Evolutionary conservation across 1,140 invertebrate species (phyloP).

Genomic region (Zaprionus gabonicus): DNA sequence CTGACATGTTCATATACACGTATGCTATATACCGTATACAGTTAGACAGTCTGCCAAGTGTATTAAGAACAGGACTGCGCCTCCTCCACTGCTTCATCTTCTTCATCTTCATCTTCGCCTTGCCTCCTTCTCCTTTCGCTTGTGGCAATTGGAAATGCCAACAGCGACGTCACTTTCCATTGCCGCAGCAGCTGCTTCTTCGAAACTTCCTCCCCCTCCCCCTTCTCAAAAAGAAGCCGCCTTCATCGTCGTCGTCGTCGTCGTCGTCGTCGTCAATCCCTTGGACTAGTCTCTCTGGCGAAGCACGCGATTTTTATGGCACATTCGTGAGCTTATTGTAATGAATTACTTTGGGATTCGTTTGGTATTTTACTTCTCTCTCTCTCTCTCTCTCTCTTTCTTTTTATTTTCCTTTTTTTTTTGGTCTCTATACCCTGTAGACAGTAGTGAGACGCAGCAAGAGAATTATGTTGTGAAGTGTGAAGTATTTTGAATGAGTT

Average conservation of each 20-base stretch:
- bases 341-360: constrained; percentile 76
- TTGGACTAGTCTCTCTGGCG: constrained; percentile 4
- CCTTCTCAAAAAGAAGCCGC: background rate
- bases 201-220: background rate
- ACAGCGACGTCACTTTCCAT: constrained; percentile 39
- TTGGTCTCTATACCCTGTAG: constrained; percentile 5
- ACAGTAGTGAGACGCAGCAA: background rate
- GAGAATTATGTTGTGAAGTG: background rate
- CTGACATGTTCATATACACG: constrained; percentile 42
- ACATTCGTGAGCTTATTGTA: constrained; percentile 84
- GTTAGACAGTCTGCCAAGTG: constrained; percentile 29
- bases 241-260: background rate
- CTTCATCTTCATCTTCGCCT: background rate
- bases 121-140: constrained; percentile 10
- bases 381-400: no score
- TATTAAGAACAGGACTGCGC: constrained; percentile 24
- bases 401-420: background rate
- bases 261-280: background rate
- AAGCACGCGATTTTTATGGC: constrained; percentile 80
- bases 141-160: constrained; percentile 43
- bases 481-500: no score
- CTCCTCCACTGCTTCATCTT: background rate
- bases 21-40: constrained; percentile 9
- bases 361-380: constrained; percentile 7
- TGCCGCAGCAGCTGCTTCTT: constrained; percentile 18